These are phyloP conservation scores for Bagarius yarrelli DNA, from an alignment of 2,113 vertebrate genomes.

Conservation along the genomic window DNA sequence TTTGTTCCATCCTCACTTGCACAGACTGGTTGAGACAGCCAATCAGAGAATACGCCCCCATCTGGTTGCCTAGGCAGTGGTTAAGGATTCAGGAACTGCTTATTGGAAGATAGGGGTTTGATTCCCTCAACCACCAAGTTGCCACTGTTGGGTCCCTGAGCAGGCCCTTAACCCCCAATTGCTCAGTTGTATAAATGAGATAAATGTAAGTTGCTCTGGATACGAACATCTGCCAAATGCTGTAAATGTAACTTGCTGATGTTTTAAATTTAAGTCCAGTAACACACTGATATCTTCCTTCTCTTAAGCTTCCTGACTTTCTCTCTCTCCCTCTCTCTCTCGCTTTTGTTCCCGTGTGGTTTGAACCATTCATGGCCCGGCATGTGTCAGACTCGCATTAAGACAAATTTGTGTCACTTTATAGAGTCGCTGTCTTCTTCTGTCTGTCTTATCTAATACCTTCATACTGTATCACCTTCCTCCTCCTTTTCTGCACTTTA, in stretches of 20 bases:
- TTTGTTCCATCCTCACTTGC: background rate
- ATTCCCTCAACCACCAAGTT: too few species aligned
- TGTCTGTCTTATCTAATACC: conserved; percentile 20
- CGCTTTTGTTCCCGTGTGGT: background rate
- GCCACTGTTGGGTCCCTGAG: too few species aligned
- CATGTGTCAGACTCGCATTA: conserved; percentile 27
- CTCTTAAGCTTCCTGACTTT: background rate
- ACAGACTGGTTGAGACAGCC: background rate
- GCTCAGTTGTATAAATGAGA: too few species aligned
- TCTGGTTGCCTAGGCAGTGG: background rate
- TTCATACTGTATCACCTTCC: conserved; percentile 13
- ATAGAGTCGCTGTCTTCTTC: conserved; percentile 3
- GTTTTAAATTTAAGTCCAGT: background rate
- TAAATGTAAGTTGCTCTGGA: too few species aligned
- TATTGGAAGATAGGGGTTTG: too few species aligned
- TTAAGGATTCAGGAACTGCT: too few species aligned
- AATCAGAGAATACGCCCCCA: background rate
- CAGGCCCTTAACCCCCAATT: too few species aligned
- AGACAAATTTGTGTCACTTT: conserved; percentile 35
- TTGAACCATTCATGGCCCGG: conserved; percentile 23
- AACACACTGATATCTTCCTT: background rate
- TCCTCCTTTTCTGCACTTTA: conserved; percentile 9
- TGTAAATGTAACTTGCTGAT: too few species aligned
- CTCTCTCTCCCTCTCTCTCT: background rate
- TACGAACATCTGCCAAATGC: too few species aligned